Percentiles rank a stretch among this genome's conserved stretches.
Conservation (phyloP, 2,888 invertebrate species). For the Agrotis exclamationis region DNA sequence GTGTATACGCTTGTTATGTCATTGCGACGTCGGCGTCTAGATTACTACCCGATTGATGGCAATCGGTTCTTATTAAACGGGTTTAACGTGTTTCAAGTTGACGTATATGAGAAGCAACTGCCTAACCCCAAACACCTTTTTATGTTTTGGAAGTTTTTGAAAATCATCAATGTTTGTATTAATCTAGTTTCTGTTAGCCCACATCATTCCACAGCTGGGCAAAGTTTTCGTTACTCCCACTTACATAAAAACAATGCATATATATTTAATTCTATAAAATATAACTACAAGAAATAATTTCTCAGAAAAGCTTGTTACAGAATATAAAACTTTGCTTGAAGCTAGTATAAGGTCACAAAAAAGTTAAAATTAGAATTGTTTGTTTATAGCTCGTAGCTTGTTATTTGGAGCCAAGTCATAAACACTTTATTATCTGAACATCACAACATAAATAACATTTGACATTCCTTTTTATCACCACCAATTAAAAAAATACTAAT, state of each 20-base stretch:
- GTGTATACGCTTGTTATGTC: background rate
- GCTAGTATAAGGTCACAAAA: background rate
- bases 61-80: background rate
- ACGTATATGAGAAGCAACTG: background rate
- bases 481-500: background rate
- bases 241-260: background rate
- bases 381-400: background rate
- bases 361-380: slow-evolving; percentile 1
- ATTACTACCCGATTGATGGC: background rate
- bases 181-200: background rate
- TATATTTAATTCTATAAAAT: background rate
- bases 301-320: background rate
- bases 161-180: background rate
- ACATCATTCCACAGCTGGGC: background rate
- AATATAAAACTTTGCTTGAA: slow-evolving; percentile 2
- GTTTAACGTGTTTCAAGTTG: background rate
- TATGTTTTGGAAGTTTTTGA: background rate
- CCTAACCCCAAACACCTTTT: background rate
- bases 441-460: background rate
- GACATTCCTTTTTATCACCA: background rate
- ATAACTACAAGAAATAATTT: background rate
- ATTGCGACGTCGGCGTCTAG: background rate
- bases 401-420: background rate
- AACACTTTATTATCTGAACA: slow-evolving; percentile 1
- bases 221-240: background rate